Base-by-base conservation (phyloP, 2,888 invertebrate species). In the Epirrhoe alternata region DNA sequence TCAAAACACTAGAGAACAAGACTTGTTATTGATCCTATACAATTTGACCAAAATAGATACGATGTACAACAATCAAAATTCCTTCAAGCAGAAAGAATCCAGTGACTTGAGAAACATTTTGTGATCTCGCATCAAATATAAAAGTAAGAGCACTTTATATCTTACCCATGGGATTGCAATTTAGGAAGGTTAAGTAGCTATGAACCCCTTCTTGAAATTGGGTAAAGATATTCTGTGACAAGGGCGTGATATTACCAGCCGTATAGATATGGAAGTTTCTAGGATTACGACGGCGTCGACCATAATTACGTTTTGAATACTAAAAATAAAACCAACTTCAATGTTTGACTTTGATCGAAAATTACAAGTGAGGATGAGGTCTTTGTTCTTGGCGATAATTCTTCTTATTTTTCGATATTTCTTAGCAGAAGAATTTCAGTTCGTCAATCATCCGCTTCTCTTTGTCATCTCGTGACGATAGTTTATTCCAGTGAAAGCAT, bases 131-230 rank as follows among this genome's bases (percentile, higher is more conserved):
- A 17, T 47, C 57, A 16, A 24, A 57, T 57, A 30, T 17, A 58
- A 58, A 58, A 17, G 35, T 50, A 58, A 58, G 50, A 16, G 58
- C 58, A 35, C 49, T 35, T 58, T 50, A 33, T 17, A 50, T 50
- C 35, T 50, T 38, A 38, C 50, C n/a, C 50, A 33, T 35, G 49
- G 58, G 58, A 50, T 17, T 58, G 49, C 50, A 58, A 58, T 50
- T 50, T 47, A n/a, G 17, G 38, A 58, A 58, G 58, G 58, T 58
- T 50, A 50, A 58, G 50, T 58, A 49, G 58, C 58, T 58, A 50
- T 58, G 17, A 58, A 58, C 58, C 14, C 55, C 42, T 42, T 17
- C 55, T 10, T 33, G 14, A 35, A 54, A 54, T 35, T 14, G 33
- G 31, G 31, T 53, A 30, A 10, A 53, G 53, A n/a, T 35, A 16